Conservation (phyloP, 2,797 vertebrate species). For the Threskiornis aethiopicus region DNA sequence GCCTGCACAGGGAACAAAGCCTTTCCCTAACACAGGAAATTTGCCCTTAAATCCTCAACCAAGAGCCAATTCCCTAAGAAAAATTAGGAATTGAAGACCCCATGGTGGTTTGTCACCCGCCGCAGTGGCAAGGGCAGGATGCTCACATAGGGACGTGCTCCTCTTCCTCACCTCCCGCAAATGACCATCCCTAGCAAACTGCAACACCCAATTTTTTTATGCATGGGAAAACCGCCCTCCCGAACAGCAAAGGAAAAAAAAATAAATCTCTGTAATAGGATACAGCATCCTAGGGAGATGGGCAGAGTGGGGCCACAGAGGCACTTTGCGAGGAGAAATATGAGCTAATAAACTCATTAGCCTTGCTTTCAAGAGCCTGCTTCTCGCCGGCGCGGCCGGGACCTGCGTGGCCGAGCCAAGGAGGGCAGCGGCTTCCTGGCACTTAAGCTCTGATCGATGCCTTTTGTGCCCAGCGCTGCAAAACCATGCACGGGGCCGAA, state of each 20-base stretch:
- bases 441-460: not conserved
- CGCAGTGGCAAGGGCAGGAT: rapidly evolving
- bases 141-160: rapidly evolving
- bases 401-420: not conserved
- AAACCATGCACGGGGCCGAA: not conserved
- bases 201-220: rapidly evolving
- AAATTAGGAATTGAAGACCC: not conserved
- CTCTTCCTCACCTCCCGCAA: not conserved
- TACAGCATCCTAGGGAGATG: too few species aligned
- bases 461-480: not conserved
- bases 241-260: too few species aligned
- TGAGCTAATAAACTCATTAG: too few species aligned
- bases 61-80: not conserved
- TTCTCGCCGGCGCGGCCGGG: too few species aligned
- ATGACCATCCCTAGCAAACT: not conserved
- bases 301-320: too few species aligned
- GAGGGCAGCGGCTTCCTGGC: not conserved
- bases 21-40: not conserved
- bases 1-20: too few species aligned
- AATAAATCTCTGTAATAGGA: too few species aligned
- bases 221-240: not conserved
- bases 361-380: too few species aligned
- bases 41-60: not conserved
- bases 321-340: too few species aligned
- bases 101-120: not conserved